Evolutionary conservation across 1,140 invertebrate species (phyloP).

Genomic region (Schlechtendalia chinensis): DNA sequence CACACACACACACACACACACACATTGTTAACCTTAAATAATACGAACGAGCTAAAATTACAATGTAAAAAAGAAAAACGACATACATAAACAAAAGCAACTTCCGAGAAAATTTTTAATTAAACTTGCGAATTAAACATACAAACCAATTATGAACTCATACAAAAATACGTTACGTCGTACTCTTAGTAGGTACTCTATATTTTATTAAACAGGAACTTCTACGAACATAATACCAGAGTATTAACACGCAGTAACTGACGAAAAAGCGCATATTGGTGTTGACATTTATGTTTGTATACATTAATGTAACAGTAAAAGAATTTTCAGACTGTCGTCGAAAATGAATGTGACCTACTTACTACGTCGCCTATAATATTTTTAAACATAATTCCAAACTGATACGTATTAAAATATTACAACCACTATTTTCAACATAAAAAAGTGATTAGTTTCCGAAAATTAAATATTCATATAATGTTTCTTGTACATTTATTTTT

Average conservation of each 20-base stretch:
- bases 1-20: too few species aligned
- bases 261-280: not conserved
- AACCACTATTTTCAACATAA: too few species aligned
- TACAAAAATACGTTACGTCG: constrained; percentile 7
- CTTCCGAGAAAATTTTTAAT: not conserved
- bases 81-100: constrained; percentile 1
- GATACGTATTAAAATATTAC: too few species aligned
- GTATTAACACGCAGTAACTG: constrained; percentile 4
- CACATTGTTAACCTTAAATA: not conserved
- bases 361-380: too few species aligned
- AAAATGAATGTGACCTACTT: not conserved
- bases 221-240: not conserved
- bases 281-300: constrained; percentile 17
- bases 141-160: not conserved
- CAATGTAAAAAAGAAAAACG: not conserved
- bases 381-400: too few species aligned
- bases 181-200: not conserved
- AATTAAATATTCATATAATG: too few species aligned
- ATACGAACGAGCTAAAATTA: not conserved
- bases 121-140: constrained; percentile 30
- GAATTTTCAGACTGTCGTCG: not conserved
- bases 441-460: too few species aligned
- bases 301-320: not conserved
- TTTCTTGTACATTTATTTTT: too few species aligned
- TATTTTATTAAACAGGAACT: constrained; percentile 33